Conservation (phyloP, 1,140 invertebrate genomes). For the Bombus soroeensis region DNA sequence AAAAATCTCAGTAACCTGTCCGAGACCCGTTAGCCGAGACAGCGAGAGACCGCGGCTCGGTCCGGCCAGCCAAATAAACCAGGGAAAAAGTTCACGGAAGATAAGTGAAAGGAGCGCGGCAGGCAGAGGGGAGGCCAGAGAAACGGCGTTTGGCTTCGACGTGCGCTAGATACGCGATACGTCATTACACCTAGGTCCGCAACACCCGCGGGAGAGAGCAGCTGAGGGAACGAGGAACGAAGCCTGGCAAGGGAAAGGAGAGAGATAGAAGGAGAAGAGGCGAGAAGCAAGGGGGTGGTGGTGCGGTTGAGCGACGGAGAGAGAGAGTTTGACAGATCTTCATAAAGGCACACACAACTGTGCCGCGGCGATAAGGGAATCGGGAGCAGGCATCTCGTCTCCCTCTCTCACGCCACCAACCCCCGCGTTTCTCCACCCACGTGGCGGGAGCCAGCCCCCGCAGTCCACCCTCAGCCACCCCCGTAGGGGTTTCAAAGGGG, state of each 20-base stretch:
- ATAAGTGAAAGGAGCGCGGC: constrained; percentile 46
- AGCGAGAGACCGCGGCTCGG: neutral
- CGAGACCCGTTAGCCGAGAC: neutral
- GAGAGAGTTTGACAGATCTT: constrained; percentile 77
- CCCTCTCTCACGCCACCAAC: constrained; percentile 44
- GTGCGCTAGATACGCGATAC: constrained; percentile 64
- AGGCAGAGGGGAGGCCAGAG: constrained; percentile 34
- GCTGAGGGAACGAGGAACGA: constrained; percentile 38
- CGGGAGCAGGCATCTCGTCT: constrained; percentile 73
- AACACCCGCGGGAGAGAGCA: constrained; percentile 61
- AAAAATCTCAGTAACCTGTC: neutral
- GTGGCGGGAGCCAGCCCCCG: constrained; percentile 39
- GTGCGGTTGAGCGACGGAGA: constrained; percentile 49
- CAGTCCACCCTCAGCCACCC: constrained; percentile 73
- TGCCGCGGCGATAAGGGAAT: constrained; percentile 76
- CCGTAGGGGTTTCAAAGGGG: constrained; percentile 37
- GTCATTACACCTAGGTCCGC: constrained; percentile 63
- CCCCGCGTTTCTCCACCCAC: constrained; percentile 39
- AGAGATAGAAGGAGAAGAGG: constrained; percentile 22
- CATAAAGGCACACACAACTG: constrained; percentile 80
- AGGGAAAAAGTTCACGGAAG: constrained; percentile 4
- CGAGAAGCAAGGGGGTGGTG: constrained; percentile 37
- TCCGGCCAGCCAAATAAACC: constrained; percentile 24
- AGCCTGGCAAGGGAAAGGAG: constrained; percentile 40
- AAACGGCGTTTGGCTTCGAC: constrained; percentile 49